These are phyloP conservation scores for Drosophila nigritarsus DNA, from an alignment of 2,888 invertebrate genomes.

Conservation along the genomic window DNA sequence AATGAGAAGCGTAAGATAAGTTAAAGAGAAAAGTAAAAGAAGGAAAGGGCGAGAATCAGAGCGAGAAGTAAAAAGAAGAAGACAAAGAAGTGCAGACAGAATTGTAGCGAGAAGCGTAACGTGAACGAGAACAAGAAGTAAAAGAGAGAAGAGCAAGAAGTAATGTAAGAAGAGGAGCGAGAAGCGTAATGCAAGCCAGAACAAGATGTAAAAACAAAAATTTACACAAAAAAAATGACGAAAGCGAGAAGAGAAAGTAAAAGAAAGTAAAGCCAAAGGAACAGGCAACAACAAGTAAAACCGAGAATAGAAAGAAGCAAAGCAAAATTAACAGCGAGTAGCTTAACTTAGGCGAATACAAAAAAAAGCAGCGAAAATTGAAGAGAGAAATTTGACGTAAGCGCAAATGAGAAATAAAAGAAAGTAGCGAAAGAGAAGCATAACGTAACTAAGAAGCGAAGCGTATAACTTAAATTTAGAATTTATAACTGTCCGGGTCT, in stretches of 20 bases:
- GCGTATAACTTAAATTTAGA: neutral
- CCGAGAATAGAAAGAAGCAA: neutral
- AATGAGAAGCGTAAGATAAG: neutral
- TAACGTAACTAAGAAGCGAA: neutral
- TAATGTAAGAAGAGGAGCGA: neutral
- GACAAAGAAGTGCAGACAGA: no score
- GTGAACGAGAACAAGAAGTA: neutral
- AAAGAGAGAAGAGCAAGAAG: neutral
- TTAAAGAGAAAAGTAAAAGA: neutral
- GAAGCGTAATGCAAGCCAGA: neutral
- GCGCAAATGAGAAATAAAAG: neutral
- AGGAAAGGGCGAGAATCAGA: neutral
- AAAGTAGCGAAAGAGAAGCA: neutral
- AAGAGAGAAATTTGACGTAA: neutral
- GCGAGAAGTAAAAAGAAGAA: neutral
- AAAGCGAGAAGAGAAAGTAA: neutral
- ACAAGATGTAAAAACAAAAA: neutral
- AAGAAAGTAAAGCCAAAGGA: neutral
- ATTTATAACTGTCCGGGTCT: neutral
- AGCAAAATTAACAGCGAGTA: neutral
- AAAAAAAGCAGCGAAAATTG: neutral
- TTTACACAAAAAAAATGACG: neutral
- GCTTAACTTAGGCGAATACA: neutral
- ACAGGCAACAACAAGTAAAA: neutral
- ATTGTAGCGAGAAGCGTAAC: neutral